Evolutionary conservation across 2,888 invertebrate genomes (phyloP).

Genomic region (Lycophotia porphyrea): DNA sequence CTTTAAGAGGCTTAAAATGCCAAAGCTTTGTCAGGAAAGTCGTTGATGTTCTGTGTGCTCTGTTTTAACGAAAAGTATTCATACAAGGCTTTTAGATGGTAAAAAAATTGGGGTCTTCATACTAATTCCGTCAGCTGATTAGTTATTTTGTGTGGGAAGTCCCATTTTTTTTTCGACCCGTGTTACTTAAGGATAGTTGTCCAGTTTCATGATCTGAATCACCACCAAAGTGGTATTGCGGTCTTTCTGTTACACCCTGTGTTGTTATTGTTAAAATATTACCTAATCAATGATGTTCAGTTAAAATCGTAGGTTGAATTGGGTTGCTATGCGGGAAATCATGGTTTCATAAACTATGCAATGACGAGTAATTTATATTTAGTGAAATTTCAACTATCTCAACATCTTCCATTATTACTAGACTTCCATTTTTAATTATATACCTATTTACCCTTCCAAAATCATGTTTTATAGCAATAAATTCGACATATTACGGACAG

Average conservation of each 20-base stretch:
- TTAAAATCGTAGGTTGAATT: background rate
- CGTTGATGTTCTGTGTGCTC: background rate
- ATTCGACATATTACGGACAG: constrained; percentile 61
- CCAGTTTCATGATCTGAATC: background rate
- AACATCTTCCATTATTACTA: constrained; percentile 41
- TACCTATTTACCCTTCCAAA: constrained; percentile 13
- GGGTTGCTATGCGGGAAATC: background rate
- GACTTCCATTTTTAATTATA: constrained; percentile 37
- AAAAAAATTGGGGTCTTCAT: background rate
- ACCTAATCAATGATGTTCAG: background rate
- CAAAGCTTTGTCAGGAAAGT: background rate
- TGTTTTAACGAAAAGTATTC: background rate
- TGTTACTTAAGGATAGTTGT: background rate
- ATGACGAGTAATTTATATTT: background rate
- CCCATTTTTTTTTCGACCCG: background rate
- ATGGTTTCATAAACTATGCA: background rate
- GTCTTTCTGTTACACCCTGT: background rate
- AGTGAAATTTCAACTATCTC: background rate
- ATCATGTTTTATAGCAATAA: constrained; percentile 10
- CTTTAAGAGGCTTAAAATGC: background rate
- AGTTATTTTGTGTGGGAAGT: background rate
- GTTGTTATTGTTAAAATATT: background rate
- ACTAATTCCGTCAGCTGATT: background rate
- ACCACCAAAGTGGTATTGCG: background rate
- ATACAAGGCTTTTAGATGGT: background rate